phyloP scores from a whole-genome alignment of 1,140 invertebrate genomes.

The Ridgeia piscesae region DNA sequence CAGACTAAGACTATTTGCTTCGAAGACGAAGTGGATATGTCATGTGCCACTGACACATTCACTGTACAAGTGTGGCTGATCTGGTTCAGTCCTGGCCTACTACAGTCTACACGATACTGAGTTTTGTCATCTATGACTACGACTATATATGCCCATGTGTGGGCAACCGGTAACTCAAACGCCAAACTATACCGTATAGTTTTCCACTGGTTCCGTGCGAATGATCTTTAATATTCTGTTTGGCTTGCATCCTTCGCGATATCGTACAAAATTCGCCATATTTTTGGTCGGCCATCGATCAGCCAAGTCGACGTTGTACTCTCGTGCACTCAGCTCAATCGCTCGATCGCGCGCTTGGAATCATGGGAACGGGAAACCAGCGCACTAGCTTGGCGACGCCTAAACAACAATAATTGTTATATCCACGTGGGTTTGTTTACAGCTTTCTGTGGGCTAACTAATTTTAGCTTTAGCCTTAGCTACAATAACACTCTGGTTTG shows the following conservation, averaged over 20 bases:
- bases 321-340: not conserved
- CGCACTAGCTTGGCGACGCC: not conserved
- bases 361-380: not conserved
- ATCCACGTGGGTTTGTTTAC: not conserved
- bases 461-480: too few relatives aligned
- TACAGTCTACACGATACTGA: not conserved
- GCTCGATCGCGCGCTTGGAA: not conserved
- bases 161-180: not conserved
- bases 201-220: not conserved
- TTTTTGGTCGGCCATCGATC: not conserved
- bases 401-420: not conserved
- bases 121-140: not conserved
- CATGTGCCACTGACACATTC: not conserved
- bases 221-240: conserved; percentile 2
- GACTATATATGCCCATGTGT: too few relatives aligned
- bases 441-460: not conserved
- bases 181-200: not conserved
- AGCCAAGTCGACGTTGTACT: not conserved
- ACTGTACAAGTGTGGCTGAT: too few relatives aligned
- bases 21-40: not conserved
- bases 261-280: not conserved
- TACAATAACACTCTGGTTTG: not conserved
- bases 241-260: not conserved
- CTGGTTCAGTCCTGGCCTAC: not conserved
- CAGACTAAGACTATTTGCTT: not conserved